Evolutionary conservation across 2,113 vertebrate genomes (phyloP).

Genomic region (Mus pahari): DNA sequence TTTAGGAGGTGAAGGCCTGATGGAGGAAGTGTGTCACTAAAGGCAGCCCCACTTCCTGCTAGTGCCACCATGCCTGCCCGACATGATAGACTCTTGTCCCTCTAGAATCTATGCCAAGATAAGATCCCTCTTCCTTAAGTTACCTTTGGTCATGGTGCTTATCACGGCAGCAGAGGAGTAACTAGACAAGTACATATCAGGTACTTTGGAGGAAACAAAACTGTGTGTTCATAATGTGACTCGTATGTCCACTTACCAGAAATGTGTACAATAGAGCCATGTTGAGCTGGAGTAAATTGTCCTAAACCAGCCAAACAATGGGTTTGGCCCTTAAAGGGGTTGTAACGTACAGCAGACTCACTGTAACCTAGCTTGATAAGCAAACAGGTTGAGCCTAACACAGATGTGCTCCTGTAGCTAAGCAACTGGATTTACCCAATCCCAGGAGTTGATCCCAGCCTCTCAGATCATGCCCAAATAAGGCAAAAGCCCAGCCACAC

Average conservation of each 20-base stretch:
- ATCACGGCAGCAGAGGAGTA: background rate
- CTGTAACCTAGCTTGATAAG: background rate
- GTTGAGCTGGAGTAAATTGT: background rate
- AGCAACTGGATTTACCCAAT: background rate
- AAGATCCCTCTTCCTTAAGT: background rate
- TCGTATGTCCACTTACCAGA: background rate
- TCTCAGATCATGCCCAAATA: background rate
- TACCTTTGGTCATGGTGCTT: background rate
- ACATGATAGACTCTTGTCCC: background rate
- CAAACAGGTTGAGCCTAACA: background rate
- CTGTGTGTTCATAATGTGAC: background rate
- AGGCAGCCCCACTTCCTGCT: background rate
- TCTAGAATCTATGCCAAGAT: background rate
- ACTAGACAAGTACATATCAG: background rate
- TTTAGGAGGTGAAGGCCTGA: background rate
- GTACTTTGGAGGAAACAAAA: background rate
- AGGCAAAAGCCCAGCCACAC: background rate
- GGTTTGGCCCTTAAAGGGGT: background rate
- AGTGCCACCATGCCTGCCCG: background rate
- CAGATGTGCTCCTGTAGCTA: background rate
- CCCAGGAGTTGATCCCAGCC: background rate
- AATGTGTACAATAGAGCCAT: background rate
- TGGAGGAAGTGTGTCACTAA: too few relatives aligned
- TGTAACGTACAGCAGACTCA: background rate
- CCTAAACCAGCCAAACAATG: background rate